Evolutionary conservation across 2,113 vertebrate species (phyloP).

Genomic region (Otolemur garnettii): DNA sequence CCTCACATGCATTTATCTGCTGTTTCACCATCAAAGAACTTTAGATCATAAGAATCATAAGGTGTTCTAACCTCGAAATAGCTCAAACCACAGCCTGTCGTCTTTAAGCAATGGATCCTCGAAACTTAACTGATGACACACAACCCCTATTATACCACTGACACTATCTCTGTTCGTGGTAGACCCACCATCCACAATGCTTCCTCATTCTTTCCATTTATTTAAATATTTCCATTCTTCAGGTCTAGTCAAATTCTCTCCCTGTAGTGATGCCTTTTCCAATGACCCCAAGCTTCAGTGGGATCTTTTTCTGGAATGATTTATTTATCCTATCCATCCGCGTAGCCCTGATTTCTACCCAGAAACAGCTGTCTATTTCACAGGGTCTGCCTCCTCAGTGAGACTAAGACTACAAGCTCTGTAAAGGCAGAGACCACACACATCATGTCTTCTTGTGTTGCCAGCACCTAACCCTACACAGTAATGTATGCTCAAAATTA

Average conservation of each 20-base stretch:
- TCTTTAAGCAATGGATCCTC: not conserved
- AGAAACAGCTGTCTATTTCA: not conserved
- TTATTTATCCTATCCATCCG: not conserved
- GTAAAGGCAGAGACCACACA: not conserved
- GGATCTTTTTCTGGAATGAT: conserved; percentile 23
- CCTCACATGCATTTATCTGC: not conserved
- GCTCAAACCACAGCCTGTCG: not conserved
- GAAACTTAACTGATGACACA: not conserved
- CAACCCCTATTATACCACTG: not conserved
- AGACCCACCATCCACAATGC: conserved; percentile 11
- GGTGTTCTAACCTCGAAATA: not conserved
- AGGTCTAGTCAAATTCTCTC: conserved; percentile 13
- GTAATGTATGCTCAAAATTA: not conserved
- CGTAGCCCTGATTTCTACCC: conserved; percentile 10
- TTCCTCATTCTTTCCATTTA: not conserved
- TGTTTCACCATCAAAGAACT: conserved; percentile 20
- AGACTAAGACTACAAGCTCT: not conserved
- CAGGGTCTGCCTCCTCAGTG: not conserved
- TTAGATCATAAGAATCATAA: not conserved
- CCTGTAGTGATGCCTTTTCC: conserved; percentile 16
- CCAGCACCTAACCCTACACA: not conserved
- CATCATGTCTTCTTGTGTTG: not conserved
- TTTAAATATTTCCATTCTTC: conserved; percentile 8
- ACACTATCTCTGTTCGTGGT: conserved; percentile 1
- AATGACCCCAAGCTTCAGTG: not conserved